Percentiles rank a stretch among this genome's conserved stretches.
Evolutionary conservation across 2,113 vertebrate genomes (phyloP).

Genomic region (Platycercus adscitus): DNA sequence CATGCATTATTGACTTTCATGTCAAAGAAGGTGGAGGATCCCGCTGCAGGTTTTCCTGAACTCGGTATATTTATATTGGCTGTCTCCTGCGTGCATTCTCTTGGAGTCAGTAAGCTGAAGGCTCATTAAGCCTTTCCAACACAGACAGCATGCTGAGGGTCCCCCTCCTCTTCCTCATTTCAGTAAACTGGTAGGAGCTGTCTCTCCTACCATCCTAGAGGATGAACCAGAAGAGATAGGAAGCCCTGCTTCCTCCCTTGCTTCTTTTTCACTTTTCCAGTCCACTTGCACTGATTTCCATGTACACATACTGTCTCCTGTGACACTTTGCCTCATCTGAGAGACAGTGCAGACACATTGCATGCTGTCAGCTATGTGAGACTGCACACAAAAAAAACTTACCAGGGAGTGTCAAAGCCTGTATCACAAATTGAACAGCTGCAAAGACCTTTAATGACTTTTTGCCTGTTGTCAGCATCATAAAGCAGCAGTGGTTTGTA

Average conservation of each 20-base stretch:
- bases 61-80: accelerated
- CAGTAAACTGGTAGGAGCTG: background rate
- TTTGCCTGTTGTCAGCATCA: background rate
- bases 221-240: background rate
- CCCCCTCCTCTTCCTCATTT: background rate
- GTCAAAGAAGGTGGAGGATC: background rate
- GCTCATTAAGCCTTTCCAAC: background rate
- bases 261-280: background rate
- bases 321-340: background rate
- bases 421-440: background rate
- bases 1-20: background rate
- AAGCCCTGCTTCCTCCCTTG: background rate
- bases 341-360: background rate
- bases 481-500: background rate
- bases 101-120: background rate
- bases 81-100: background rate
- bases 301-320: accelerated
- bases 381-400: background rate
- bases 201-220: background rate
- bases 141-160: background rate
- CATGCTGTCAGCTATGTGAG: background rate
- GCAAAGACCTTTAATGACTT: background rate
- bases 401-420: background rate
- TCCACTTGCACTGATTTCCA: background rate
- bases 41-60: background rate